Conservation (phyloP, 2,113 vertebrate genomes). For the Alectura lathami region DNA sequence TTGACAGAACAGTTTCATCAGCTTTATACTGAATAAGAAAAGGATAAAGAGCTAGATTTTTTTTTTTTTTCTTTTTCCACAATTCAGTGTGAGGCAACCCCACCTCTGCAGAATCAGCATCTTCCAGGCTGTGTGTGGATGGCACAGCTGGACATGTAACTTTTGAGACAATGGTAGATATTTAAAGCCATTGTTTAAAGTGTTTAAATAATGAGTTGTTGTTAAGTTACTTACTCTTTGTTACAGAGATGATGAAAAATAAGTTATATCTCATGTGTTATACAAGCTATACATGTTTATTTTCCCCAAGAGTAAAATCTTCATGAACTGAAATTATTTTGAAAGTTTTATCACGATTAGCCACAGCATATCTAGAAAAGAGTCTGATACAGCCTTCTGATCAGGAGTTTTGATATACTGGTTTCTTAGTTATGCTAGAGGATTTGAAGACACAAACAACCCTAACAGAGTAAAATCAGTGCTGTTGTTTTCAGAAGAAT, state of each 20-base stretch:
- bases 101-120: neutral
- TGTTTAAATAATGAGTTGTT: neutral
- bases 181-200: neutral
- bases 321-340: neutral
- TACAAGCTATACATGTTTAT: neutral
- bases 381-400: neutral
- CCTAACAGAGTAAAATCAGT: neutral
- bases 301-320: neutral
- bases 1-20: neutral
- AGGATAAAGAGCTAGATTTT: neutral
- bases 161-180: neutral
- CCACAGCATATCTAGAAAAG: neutral
- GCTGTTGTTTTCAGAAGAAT: neutral
- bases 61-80: too few relatives aligned
- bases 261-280: neutral
- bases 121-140: rapidly evolving
- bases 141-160: neutral
- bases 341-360: neutral
- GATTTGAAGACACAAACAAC: neutral
- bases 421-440: neutral
- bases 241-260: neutral
- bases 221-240: neutral
- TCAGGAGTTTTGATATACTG: neutral
- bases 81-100: neutral
- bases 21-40: constrained; percentile 31